Evolutionary conservation across 2,888 invertebrate genomes (phyloP), one percentile per base, ranked within the genome.

Genomic region (Tetanocera ferruginea): DNA sequence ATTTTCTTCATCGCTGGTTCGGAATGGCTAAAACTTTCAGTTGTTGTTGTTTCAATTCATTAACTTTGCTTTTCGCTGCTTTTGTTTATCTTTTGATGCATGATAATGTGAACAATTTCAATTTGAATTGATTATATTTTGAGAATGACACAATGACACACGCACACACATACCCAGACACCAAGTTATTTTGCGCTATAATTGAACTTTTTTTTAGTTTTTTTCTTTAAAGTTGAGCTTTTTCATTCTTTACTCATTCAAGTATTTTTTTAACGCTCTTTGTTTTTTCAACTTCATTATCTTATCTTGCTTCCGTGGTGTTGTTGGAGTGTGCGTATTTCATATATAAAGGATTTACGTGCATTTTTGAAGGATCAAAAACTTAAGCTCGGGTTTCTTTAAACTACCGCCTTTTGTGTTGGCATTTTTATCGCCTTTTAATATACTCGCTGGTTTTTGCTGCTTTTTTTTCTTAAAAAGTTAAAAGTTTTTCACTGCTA

Each of bases 121-220:
- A 82, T 82, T 82, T 81, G 81, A 82, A 80, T 81, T 82, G 80
- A 82, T 82, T 82, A 80, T 80, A 76, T 81, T 73, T 67, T 67
- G 43, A 23, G 14, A 28, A 28, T 28, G 34, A 28, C 69, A 51
- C 28, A 51, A 19, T 19, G 31, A 34, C 37, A 9, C 72, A 60
- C 14, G 60, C 73, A 17, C 37, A 43, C 73, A 73, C 72, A 17
- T 19, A 34, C 37, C n/a, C 17, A 37, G 17, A 17, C 64, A 31
- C 11, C 8, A 37, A 23, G 28, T 28, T 25, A 28, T 60, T 60
- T 28, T 60, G 28, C 25, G 28, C 60, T 43, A 11, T 43, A 43
- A 43, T 43, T 43, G 43, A 43, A 6, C 43, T 43, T 2, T 11
- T 43, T 11, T 43, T 43, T 1, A 14, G 11, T 43, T 43, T 43